Conservation (phyloP, 2,113 vertebrate genomes). For the Mugil cephalus region DNA sequence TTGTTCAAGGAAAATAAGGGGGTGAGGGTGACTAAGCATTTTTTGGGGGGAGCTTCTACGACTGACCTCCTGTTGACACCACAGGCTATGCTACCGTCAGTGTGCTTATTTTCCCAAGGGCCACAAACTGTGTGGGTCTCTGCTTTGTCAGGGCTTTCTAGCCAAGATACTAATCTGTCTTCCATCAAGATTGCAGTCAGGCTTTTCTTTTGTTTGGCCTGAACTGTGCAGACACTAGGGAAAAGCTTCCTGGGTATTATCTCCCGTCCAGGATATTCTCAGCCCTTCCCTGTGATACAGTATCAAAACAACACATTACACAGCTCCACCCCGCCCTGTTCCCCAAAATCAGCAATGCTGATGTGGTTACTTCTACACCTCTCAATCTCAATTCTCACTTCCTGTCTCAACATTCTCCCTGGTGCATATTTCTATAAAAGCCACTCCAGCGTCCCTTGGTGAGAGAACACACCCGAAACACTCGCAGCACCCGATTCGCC, state of each 20-base stretch:
- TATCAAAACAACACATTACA: conserved; percentile 80
- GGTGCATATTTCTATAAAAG: conserved; percentile 5
- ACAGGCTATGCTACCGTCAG: conserved; percentile 47
- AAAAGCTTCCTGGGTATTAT: conserved; percentile 81
- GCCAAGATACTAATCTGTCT: conserved; percentile 76
- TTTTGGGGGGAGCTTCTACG: conserved; percentile 52
- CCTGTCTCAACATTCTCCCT: conserved; percentile 26
- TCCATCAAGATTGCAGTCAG: conserved; percentile 77
- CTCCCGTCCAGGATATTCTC: conserved; percentile 77
- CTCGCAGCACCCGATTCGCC: conserved; percentile 23
- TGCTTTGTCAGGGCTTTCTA: conserved; percentile 77
- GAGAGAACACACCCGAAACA: conserved; percentile 6
- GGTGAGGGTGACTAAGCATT: conserved; percentile 64
- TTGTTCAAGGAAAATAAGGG: conserved; percentile 35
- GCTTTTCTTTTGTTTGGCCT: conserved; percentile 76
- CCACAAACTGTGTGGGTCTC: conserved; percentile 33
- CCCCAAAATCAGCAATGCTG: conserved; percentile 53
- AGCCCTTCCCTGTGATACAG: conserved; percentile 75
- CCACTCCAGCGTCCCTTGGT: not conserved
- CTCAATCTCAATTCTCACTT: conserved; percentile 64
- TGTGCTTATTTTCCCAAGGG: conserved; percentile 64
- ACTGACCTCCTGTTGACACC: conserved; percentile 72
- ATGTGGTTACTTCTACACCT: conserved; percentile 40
- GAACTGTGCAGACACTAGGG: conserved; percentile 53
- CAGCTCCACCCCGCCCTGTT: conserved; percentile 52